Evolutionary conservation across 2,888 invertebrate genomes (phyloP).

Genomic region (Tanypteryx hageni): DNA sequence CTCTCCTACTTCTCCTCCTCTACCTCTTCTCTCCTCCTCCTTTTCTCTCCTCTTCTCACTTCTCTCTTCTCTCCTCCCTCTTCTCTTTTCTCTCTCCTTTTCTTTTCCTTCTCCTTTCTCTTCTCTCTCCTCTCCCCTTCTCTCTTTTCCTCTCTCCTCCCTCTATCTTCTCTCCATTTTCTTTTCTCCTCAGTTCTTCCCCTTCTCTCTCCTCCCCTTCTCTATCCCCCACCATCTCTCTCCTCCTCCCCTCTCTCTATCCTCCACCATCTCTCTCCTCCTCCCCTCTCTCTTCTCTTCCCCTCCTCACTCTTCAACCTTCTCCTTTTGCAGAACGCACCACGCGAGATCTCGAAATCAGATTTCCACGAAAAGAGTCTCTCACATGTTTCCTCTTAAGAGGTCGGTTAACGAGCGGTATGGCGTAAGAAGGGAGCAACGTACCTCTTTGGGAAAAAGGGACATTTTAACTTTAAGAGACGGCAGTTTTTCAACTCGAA

Average conservation of each 20-base stretch:
- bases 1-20: not conserved
- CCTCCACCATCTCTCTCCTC: not conserved
- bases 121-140: not conserved
- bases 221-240: not conserved
- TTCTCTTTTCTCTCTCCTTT: not conserved
- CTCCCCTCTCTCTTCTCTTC: not conserved
- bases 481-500: not conserved
- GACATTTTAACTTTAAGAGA: not conserved
- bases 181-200: not conserved
- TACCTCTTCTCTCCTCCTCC: no score
- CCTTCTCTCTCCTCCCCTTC: no score
- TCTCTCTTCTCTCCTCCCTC: no score
- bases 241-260: not conserved
- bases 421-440: not conserved
- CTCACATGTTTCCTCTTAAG: not conserved
- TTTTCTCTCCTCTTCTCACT: no score
- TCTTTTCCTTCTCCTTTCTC: not conserved
- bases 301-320: not conserved
- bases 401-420: not conserved
- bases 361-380: conserved; percentile 6
- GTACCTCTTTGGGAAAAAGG: not conserved
- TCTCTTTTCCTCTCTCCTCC: no score
- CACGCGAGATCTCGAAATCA: not conserved
- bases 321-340: not conserved
- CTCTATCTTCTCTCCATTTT: no score